Conservation (phyloP, 2,113 vertebrate species). For the Pluvialis apricaria region DNA sequence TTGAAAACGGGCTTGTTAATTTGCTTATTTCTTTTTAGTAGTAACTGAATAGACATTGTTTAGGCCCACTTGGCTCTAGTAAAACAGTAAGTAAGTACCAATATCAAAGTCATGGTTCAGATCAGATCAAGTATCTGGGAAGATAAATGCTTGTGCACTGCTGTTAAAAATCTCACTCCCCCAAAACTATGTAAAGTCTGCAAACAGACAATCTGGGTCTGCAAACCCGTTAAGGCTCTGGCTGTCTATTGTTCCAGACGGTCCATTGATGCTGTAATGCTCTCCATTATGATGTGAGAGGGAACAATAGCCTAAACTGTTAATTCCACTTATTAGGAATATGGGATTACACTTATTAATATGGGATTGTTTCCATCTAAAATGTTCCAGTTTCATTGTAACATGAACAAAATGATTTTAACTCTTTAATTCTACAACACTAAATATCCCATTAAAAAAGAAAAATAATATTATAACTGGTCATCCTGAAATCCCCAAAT, state of each 20-base stretch:
- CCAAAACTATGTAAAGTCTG: not conserved
- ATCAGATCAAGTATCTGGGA: slow-evolving; percentile 49
- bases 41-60: slow-evolving; percentile 45
- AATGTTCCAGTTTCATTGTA: not conserved
- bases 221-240: not conserved
- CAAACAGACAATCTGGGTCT: too few relatives aligned
- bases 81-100: slow-evolving; percentile 23
- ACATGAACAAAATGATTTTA: not conserved
- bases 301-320: not conserved
- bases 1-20: slow-evolving; percentile 27
- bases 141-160: slow-evolving; percentile 18
- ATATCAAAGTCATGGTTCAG: slow-evolving; percentile 41
- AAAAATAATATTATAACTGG: not conserved
- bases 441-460: not conserved
- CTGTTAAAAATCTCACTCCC: slow-evolving; percentile 56
- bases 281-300: not conserved
- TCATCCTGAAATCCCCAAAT: not conserved
- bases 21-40: slow-evolving; percentile 62
- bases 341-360: not conserved
- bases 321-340: not conserved
- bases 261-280: not conserved
- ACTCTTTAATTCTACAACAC: not conserved
- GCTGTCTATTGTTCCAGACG: not conserved
- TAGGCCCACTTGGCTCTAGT: slow-evolving; percentile 52
- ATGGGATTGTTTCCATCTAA: not conserved